Evolutionary conservation across 2,797 vertebrate species (phyloP).

Genomic region (Momotus momota): DNA sequence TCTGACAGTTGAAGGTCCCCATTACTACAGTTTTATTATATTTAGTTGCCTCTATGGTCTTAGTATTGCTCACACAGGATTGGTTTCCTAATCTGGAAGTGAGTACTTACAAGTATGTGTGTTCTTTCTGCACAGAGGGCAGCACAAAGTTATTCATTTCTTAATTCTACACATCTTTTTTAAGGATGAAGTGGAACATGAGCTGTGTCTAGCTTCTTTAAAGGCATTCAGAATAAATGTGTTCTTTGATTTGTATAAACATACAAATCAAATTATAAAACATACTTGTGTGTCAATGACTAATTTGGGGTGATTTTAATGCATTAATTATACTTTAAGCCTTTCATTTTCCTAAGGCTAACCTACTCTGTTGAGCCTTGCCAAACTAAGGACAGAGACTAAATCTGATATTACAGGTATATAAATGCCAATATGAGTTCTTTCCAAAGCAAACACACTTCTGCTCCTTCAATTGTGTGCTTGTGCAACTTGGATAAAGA

Average conservation of each 20-base stretch:
- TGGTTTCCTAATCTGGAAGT: slow-evolving; percentile 12
- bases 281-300: background rate
- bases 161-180: background rate
- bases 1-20: slow-evolving; percentile 24
- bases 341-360: slow-evolving; percentile 53
- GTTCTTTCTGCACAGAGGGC: background rate
- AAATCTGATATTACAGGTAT: slow-evolving; percentile 59
- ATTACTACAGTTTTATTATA: slow-evolving; percentile 48
- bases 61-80: background rate
- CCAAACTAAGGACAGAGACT: slow-evolving; percentile 49
- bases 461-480: slow-evolving; percentile 37
- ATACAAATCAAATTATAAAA: slow-evolving; percentile 21
- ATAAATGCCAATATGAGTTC: slow-evolving; percentile 26
- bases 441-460: slow-evolving; percentile 51
- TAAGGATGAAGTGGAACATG: background rate
- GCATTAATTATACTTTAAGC: slow-evolving; percentile 38
- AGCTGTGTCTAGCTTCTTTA: background rate
- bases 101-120: background rate
- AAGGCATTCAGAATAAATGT: background rate
- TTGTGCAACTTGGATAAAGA: slow-evolving; percentile 14
- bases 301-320: slow-evolving; percentile 27
- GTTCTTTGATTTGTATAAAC: slow-evolving; percentile 16
- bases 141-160: background rate
- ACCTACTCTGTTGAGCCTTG: slow-evolving; percentile 13
- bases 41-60: background rate